phyloP scores from a whole-genome alignment of 2,888 invertebrate species.

The Xanthorhoe spadicearia region DNA sequence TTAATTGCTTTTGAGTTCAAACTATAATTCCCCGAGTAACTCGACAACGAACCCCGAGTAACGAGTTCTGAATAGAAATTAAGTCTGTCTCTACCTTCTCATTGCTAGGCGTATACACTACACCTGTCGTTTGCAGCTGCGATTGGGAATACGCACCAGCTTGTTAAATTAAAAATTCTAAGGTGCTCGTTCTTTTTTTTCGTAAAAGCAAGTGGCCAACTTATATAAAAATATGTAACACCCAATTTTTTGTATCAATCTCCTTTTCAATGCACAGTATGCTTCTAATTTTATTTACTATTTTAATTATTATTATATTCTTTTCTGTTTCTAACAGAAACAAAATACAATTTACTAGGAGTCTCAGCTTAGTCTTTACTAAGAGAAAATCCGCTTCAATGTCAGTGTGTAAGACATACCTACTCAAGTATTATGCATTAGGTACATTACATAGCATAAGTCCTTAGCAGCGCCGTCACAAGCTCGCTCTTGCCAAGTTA shows the following conservation, averaged over 20 bases:
- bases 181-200: no score
- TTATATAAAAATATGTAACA: no score
- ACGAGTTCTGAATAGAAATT: conserved; percentile 24
- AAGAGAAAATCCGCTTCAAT: conserved; percentile 1
- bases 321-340: no score
- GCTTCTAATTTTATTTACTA: no score
- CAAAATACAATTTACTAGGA: background rate
- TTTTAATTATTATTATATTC: no score
- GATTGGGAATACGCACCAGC: background rate
- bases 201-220: no score
- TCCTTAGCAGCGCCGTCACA: conserved; percentile 12
- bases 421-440: conserved; percentile 7
- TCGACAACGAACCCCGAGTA: no score
- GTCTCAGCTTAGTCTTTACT: background rate
- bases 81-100: conserved; percentile 14
- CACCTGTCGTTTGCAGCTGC: conserved; percentile 28
- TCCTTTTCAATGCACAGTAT: no score
- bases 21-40: background rate
- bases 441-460: conserved; percentile 15
- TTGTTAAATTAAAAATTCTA: no score
- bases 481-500: conserved; percentile 12
- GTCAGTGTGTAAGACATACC: conserved; percentile 1
- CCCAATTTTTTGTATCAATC: no score
- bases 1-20: conserved; percentile 1
- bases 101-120: conserved; percentile 7